Percentiles rank a stretch among this genome's conserved stretches.
phyloP scores from a whole-genome alignment of 2,888 invertebrate genomes.

The Pandemis cinnamomeana region DNA sequence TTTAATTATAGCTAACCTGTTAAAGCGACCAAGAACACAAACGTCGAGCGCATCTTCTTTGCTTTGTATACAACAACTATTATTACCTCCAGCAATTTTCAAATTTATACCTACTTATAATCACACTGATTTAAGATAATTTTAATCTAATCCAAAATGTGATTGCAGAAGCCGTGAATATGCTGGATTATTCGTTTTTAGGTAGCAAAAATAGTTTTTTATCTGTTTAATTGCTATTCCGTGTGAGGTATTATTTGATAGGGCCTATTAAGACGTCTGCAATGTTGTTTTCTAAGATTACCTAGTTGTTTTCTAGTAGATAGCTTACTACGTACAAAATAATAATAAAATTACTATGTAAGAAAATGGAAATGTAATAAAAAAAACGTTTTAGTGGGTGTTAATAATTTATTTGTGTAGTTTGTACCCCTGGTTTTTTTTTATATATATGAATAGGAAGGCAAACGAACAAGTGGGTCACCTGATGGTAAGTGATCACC shows the following conservation, averaged over 20 bases:
- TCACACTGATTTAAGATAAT: slow-evolving; percentile 16
- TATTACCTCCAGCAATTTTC: neutral
- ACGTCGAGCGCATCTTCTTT: slow-evolving; percentile 12
- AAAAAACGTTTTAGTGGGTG: too few species aligned
- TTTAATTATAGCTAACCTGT: slow-evolving; percentile 1
- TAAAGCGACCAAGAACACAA: slow-evolving; percentile 23
- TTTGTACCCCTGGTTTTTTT: too few species aligned
- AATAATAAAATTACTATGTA: neutral
- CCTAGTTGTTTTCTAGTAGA: neutral
- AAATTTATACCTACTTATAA: slow-evolving; percentile 22
- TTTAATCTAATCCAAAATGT: slow-evolving; percentile 21
- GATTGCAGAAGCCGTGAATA: neutral
- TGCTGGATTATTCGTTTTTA: neutral
- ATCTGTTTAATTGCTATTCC: slow-evolving; percentile 1
- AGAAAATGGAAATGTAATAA: too few species aligned
- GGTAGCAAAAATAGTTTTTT: neutral
- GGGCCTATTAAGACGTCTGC: neutral
- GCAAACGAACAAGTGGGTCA: too few species aligned
- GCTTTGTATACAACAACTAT: neutral
- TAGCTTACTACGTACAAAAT: neutral
- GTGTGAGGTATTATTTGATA: slow-evolving; percentile 11
- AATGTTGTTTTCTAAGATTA: neutral
- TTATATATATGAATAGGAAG: too few species aligned
- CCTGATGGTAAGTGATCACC: too few species aligned
- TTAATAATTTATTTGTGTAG: too few species aligned